phyloP scores from a whole-genome alignment of 2,113 vertebrate species.

The Brachionichthys hirsutus region DNA sequence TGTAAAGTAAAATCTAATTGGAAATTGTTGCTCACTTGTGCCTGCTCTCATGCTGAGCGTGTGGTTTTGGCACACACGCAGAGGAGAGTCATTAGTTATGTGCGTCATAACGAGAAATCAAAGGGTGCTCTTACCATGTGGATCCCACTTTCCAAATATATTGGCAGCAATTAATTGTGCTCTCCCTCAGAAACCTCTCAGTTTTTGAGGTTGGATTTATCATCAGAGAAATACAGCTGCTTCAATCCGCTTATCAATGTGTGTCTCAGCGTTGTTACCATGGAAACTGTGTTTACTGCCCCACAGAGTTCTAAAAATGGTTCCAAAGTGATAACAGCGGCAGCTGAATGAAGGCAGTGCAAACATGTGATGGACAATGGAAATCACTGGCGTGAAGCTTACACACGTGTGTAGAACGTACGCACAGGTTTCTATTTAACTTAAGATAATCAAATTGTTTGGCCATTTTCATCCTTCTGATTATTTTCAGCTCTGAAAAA shows the following conservation, averaged over 20 bases:
- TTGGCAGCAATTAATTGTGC: slow-evolving; percentile 66
- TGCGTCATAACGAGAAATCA: slow-evolving; percentile 63
- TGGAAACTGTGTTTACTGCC: slow-evolving; percentile 81
- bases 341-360: slow-evolving; percentile 44
- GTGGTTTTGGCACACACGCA: slow-evolving; percentile 33
- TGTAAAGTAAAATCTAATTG: slow-evolving; percentile 65
- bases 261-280: slow-evolving; percentile 74
- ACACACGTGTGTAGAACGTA: not conserved
- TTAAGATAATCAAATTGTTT: not conserved
- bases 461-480: not conserved
- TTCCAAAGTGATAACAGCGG: slow-evolving; percentile 68
- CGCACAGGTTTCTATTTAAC: not conserved
- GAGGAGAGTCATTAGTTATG: slow-evolving; percentile 68
- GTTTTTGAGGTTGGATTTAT: slow-evolving; percentile 72
- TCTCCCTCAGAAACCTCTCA: slow-evolving; percentile 59
- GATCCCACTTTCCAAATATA: slow-evolving; percentile 44
- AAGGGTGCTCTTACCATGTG: slow-evolving; percentile 57
- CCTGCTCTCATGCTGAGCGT: slow-evolving; percentile 8
- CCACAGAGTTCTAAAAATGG: slow-evolving; percentile 76
- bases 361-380: slow-evolving; percentile 51
- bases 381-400: slow-evolving; percentile 45
- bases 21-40: slow-evolving; percentile 56
- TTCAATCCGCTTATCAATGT: slow-evolving; percentile 79
- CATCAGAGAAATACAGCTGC: slow-evolving; percentile 73
- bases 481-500: slow-evolving; percentile 7